Conservation (phyloP, 2,113 vertebrate species). For the Ardeotis arabs region DNA sequence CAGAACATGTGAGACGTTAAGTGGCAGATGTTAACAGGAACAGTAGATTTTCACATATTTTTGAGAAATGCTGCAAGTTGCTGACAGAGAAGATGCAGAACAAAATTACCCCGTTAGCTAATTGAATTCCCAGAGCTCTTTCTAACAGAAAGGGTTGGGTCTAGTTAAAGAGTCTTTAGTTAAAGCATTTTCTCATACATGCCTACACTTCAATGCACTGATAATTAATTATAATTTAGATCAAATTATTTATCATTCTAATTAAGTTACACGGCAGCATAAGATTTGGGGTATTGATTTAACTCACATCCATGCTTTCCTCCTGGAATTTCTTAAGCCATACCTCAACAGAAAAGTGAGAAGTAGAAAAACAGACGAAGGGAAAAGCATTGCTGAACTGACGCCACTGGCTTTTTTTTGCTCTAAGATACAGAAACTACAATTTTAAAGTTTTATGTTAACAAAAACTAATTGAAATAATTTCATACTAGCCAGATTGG, state of each 20-base stretch:
- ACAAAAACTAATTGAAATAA: neutral
- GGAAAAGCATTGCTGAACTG: neutral
- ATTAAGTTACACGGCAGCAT: neutral
- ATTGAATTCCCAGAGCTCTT: slow-evolving; percentile 23
- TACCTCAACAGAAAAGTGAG: neutral
- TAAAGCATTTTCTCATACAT: neutral
- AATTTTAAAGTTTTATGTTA: neutral
- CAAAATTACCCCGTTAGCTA: neutral
- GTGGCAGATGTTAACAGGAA: slow-evolving; percentile 4
- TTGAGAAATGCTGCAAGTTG: neutral
- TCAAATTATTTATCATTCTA: slow-evolving; percentile 19
- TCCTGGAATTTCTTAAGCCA: neutral
- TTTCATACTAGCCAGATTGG: neutral
- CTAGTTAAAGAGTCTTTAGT: neutral
- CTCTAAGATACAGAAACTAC: neutral
- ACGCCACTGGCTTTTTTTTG: neutral
- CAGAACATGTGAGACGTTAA: neutral
- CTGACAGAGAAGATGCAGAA: slow-evolving; percentile 34
- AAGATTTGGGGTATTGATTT: neutral
- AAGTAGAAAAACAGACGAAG: neutral
- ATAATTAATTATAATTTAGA: neutral
- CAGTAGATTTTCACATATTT: neutral
- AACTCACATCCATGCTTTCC: neutral
- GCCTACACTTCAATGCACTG: neutral
- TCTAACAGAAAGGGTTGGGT: neutral